phyloP scores from a whole-genome alignment of 2,113 vertebrate species.

The Burhinus bistriatus region DNA sequence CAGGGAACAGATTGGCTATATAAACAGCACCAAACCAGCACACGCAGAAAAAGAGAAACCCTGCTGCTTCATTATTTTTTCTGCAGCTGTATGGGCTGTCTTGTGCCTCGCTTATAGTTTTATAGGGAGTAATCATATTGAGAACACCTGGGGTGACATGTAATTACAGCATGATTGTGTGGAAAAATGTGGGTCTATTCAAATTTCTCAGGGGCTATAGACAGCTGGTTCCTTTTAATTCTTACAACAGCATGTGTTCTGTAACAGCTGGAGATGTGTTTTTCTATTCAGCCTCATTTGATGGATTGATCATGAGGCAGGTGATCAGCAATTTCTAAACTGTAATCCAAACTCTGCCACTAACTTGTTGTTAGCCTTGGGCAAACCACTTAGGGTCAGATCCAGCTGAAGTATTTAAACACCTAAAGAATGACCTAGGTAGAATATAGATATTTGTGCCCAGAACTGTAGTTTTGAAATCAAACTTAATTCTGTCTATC shows the following conservation, averaged over 20 bases:
- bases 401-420: not conserved
- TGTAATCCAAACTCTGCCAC: slow-evolving; percentile 36
- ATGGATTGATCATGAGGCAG: slow-evolving; percentile 62
- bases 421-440: not conserved
- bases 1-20: slow-evolving; percentile 49
- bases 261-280: slow-evolving; percentile 50
- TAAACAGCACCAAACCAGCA: slow-evolving; percentile 43
- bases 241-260: slow-evolving; percentile 62
- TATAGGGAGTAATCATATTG: slow-evolving; percentile 63
- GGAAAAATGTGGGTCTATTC: slow-evolving; percentile 69
- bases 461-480: not conserved
- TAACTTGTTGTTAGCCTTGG: slow-evolving; percentile 14
- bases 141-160: slow-evolving; percentile 69
- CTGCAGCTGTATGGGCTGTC: slow-evolving; percentile 43
- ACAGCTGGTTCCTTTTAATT: slow-evolving; percentile 68
- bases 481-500: not conserved
- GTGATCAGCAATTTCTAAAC: slow-evolving; percentile 61
- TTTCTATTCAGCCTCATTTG: slow-evolving; percentile 42
- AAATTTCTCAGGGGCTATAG: slow-evolving; percentile 64
- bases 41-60: not conserved
- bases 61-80: slow-evolving; percentile 60
- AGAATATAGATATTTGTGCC: not conserved
- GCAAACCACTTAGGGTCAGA: not conserved
- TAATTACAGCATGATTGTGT: slow-evolving; percentile 69
- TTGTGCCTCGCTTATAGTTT: slow-evolving; percentile 24